Conservation (phyloP, 1,140 invertebrate genomes). For the Penaeus chinensis region DNA sequence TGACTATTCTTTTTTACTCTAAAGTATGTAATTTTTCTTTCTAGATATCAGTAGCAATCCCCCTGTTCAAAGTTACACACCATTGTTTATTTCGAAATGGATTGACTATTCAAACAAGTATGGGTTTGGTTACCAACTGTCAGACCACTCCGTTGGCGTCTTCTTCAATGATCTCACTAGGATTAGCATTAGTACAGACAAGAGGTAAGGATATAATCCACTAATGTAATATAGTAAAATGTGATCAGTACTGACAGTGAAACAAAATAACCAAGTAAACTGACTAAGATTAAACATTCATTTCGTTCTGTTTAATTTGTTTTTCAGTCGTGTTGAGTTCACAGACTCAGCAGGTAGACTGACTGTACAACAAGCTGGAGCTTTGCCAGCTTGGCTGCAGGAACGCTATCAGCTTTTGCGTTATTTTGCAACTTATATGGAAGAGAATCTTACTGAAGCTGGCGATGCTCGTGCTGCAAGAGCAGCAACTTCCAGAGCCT, state of each 20-base stretch:
- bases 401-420: conserved; percentile 74
- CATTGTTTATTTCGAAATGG: conserved; percentile 87
- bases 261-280: no score
- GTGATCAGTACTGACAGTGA: neutral
- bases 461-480: conserved; percentile 63
- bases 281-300: neutral
- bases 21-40: conserved; percentile 16
- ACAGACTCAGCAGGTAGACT: conserved; percentile 72
- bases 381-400: conserved; percentile 71
- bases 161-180: conserved; percentile 96
- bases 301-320: conserved; percentile 24
- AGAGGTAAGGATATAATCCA: conserved; percentile 75
- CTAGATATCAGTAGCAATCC: conserved; percentile 63
- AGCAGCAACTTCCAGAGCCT: conserved; percentile 62
- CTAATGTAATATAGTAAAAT: neutral
- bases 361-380: conserved; percentile 69
- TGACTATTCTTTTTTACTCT: neutral
- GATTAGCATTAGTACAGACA: conserved; percentile 87
- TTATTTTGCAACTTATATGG: conserved; percentile 77
- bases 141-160: conserved; percentile 94
- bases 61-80: conserved; percentile 65
- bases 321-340: conserved; percentile 73
- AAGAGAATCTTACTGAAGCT: conserved; percentile 74
- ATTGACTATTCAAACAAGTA: conserved; percentile 99
- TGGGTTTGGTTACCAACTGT: conserved; percentile 96